Base-by-base conservation (phyloP, 2,113 vertebrate species). In the Sarotherodon lohbergeri region DNA sequence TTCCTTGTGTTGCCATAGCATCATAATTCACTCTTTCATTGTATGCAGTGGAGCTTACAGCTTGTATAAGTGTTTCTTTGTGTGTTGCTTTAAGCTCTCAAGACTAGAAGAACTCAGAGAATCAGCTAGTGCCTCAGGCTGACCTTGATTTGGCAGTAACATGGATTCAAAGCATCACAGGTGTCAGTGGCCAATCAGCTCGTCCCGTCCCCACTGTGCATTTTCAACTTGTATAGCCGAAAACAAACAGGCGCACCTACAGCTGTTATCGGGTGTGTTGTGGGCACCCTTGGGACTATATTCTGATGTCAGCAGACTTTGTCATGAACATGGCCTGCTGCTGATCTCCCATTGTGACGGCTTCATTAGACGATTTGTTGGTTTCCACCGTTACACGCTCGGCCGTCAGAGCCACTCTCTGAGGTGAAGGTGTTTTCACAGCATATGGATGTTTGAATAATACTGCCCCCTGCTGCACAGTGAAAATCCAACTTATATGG, bases 1-100 rank as follows among this genome's bases (percentile, higher is more conserved):
- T 83, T 89, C 92, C 39, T 91, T 89, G 84, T 86, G 92, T 95
- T 95, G 90, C 94, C 95, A 96, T 95, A 95, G 94, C 87, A 92
- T 92, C 95, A 88, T 91, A 84, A 91, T 91, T 94, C 92, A 87
- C 89, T 91, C 68, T 90, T 89, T 90, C 86, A 85, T 87, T 89
- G 91, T 93, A 88, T 87, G 91, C 85, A 39, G 82, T n/a, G 32
- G 46, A 76, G 90, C 91, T 93, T 84, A 82, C 71, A 81, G 90
- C 91, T 82, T 91, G 90, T 91, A 54, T 85, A 87, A 90, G 91
- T 87, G 91, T 92, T 81, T 91, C 63, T 94, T 89, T 91, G 43
- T 90, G 91, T 86, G 84, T 86, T 88, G 82, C 56, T 86, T 85
- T 73, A 12, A 61, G 86, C 82, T 50, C 79, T 91, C 57, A 84